A percentile compares a stretch with the other conserved stretches of the same genome.
Evolutionary conservation across 92 coral and sea anemone species (phyloP).

Genomic region (Bergia puertoricense): DNA sequence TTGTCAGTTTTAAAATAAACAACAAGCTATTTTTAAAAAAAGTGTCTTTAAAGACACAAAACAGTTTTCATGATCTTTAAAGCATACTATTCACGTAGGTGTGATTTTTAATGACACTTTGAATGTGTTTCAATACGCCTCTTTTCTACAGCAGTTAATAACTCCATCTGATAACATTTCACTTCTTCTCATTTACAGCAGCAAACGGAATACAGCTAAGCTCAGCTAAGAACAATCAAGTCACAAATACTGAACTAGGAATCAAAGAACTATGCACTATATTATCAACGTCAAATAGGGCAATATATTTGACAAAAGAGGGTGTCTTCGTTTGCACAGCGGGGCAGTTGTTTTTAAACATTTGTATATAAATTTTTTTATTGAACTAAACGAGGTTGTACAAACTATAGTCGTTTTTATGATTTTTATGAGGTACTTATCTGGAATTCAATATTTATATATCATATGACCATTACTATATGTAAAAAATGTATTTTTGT

Average conservation of each 20-base stretch:
- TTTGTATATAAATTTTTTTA: neutral
- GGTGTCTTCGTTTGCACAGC: too few relatives aligned
- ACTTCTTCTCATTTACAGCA: neutral
- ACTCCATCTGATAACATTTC: too few relatives aligned
- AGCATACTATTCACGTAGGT: neutral
- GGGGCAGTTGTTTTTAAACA: neutral
- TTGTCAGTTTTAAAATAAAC: neutral
- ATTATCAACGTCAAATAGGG: neutral
- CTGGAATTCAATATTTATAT: neutral
- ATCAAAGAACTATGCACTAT: neutral
- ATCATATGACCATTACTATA: neutral
- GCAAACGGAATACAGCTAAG: neutral
- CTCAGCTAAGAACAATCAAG: too few relatives aligned
- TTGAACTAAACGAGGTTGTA: too few relatives aligned
- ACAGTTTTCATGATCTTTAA: too few relatives aligned
- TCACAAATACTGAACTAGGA: neutral
- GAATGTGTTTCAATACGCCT: too few relatives aligned
- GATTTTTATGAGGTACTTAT: neutral
- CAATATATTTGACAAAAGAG: neutral
- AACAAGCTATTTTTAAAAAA: neutral
- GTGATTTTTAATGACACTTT: neutral
- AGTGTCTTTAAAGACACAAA: too few relatives aligned
- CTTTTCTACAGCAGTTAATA: neutral
- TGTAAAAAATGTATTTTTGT: conserved; percentile 6
- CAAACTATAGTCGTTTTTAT: neutral